These are phyloP conservation scores for Hippocampus abdominalis DNA, from an alignment of 2,113 vertebrate species.

Conservation along the genomic window DNA sequence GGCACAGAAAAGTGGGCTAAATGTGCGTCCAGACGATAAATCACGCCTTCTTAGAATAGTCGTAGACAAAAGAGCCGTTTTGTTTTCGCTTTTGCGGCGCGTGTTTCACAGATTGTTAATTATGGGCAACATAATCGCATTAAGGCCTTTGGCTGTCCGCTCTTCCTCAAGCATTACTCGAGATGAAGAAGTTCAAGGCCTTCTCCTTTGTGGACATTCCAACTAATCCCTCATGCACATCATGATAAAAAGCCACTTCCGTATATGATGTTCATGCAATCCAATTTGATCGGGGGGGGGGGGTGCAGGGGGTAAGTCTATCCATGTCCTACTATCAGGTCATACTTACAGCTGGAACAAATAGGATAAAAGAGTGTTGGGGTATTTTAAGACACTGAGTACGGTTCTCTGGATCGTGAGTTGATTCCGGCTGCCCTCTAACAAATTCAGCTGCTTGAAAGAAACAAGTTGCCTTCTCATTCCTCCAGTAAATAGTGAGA, in stretches of 20 bases:
- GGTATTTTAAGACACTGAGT: too few species aligned
- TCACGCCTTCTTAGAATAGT: slow-evolving; percentile 64
- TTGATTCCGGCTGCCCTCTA: too few species aligned
- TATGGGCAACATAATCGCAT: slow-evolving; percentile 65
- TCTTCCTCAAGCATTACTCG: slow-evolving; percentile 57
- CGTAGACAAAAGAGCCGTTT: slow-evolving; percentile 35
- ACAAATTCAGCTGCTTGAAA: too few species aligned
- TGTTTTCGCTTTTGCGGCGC: slow-evolving; percentile 47
- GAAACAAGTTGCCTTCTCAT: too few species aligned
- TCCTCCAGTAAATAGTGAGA: too few species aligned
- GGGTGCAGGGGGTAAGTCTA: too few species aligned
- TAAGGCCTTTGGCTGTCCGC: slow-evolving; percentile 57
- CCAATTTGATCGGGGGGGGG: too few species aligned
- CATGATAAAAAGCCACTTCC: not conserved
- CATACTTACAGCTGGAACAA: too few species aligned
- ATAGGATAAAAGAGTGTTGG: too few species aligned
- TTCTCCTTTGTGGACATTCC: slow-evolving; percentile 49
- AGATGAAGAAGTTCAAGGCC: slow-evolving; percentile 58
- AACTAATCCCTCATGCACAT: slow-evolving; percentile 30
- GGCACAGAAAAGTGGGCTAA: slow-evolving; percentile 61
- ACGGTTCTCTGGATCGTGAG: too few species aligned
- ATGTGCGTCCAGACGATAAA: slow-evolving; percentile 79
- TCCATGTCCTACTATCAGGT: too few species aligned
- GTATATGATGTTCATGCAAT: too few species aligned
- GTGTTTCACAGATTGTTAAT: slow-evolving; percentile 62